phyloP scores from a whole-genome alignment of 2,888 invertebrate species.

The Caradrina kadenii region DNA sequence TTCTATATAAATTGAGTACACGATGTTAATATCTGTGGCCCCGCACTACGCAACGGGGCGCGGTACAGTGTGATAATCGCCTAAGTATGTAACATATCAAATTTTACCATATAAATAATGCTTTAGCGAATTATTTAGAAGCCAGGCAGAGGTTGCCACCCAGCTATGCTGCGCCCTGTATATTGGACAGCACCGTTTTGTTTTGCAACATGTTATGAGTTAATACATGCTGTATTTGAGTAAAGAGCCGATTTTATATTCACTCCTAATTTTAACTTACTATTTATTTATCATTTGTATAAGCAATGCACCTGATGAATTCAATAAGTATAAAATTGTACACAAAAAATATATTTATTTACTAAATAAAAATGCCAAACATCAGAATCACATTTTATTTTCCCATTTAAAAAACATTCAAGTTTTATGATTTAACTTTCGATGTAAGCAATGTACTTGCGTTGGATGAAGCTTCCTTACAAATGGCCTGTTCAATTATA shows the following conservation, averaged over 20 bases:
- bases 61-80: no score
- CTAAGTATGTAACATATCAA: not conserved
- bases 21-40: no score
- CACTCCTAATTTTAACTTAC: not conserved
- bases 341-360: slow-evolving; percentile 55
- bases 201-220: not conserved
- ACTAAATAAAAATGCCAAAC: slow-evolving; percentile 51
- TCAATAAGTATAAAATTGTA: slow-evolving; percentile 40
- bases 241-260: not conserved
- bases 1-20: no score
- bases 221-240: not conserved
- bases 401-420: slow-evolving; percentile 74
- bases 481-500: slow-evolving; percentile 31
- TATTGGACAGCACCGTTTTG: no score
- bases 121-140: not conserved
- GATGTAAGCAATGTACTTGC: slow-evolving; percentile 64
- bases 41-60: no score
- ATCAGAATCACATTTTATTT: slow-evolving; percentile 65
- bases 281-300: slow-evolving; percentile 11
- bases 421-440: slow-evolving; percentile 62
- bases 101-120: not conserved
- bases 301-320: slow-evolving; percentile 46
- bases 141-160: no score
- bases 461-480: slow-evolving; percentile 32
- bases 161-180: no score